Conservation (phyloP, 2,113 vertebrate species). For the Tretioscincus oriximinensis region DNA sequence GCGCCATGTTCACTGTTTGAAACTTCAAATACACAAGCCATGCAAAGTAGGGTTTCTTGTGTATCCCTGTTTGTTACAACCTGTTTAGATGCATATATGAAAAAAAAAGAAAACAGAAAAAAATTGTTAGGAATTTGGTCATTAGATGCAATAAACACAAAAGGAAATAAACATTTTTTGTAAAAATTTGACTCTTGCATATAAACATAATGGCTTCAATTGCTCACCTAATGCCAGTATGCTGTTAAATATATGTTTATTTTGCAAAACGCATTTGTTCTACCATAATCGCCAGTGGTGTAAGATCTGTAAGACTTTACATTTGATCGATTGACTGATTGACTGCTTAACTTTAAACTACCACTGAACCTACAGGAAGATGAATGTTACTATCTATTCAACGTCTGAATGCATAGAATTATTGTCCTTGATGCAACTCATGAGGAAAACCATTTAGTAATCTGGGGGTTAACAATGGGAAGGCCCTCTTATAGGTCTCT, state of each 20-base stretch:
- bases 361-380: too few relatives aligned
- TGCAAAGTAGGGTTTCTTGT: constrained; percentile 98
- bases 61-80: constrained; percentile 99
- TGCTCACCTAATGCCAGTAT: background rate
- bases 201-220: background rate
- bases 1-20: constrained; percentile 99
- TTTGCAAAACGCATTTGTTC: too few relatives aligned
- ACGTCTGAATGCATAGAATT: too few relatives aligned
- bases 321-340: too few relatives aligned
- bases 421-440: too few relatives aligned
- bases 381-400: too few relatives aligned
- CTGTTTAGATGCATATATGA: constrained; percentile 61
- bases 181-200: background rate
- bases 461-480: too few relatives aligned
- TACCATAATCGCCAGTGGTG: too few relatives aligned
- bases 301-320: too few relatives aligned
- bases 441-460: too few relatives aligned
- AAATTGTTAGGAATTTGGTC: constrained; percentile 21
- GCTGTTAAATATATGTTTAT: background rate
- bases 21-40: constrained; percentile 99
- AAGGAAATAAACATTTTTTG: background rate
- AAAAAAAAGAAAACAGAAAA: background rate
- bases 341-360: too few relatives aligned
- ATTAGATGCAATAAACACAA: background rate
- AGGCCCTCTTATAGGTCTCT: too few relatives aligned